A percentile compares a stretch with the other conserved stretches of the same genome.
phyloP scores from a whole-genome alignment of 1,140 invertebrate genomes.

The Sarcophaga peregrina region DNA sequence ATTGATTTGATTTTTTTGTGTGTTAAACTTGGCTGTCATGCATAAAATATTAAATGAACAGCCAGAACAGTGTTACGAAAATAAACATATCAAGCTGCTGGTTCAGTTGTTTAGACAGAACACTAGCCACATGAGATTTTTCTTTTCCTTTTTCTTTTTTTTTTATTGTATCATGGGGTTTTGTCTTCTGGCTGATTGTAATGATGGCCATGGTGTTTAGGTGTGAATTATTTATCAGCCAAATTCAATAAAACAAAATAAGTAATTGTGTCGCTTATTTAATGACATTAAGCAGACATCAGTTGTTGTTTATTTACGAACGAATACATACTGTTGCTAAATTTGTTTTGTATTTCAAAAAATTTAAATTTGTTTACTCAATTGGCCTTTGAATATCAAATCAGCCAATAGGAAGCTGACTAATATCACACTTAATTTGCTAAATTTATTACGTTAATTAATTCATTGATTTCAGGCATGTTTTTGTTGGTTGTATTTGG shows the following conservation, averaged over 20 bases:
- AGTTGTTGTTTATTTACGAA: background rate
- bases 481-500: background rate
- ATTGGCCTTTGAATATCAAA: no score
- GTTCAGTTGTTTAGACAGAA: background rate
- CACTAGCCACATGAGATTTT: background rate
- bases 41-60: constrained; percentile 16
- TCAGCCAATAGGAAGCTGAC: background rate
- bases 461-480: background rate
- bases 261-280: constrained; percentile 8
- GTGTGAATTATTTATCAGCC: constrained; percentile 18
- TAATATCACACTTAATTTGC: constrained; percentile 25
- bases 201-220: background rate
- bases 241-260: background rate
- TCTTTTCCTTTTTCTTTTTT: background rate
- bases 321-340: no score
- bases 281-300: background rate
- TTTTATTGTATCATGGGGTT: background rate
- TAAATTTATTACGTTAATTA: constrained; percentile 21
- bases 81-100: background rate
- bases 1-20: background rate
- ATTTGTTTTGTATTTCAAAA: no score
- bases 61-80: background rate
- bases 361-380: no score
- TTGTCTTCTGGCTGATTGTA: background rate
- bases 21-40: constrained; percentile 1